Evolutionary conservation across 2,888 invertebrate genomes (phyloP), one percentile per base, ranked within the genome.

Genomic region (Drosophila falleni): DNA sequence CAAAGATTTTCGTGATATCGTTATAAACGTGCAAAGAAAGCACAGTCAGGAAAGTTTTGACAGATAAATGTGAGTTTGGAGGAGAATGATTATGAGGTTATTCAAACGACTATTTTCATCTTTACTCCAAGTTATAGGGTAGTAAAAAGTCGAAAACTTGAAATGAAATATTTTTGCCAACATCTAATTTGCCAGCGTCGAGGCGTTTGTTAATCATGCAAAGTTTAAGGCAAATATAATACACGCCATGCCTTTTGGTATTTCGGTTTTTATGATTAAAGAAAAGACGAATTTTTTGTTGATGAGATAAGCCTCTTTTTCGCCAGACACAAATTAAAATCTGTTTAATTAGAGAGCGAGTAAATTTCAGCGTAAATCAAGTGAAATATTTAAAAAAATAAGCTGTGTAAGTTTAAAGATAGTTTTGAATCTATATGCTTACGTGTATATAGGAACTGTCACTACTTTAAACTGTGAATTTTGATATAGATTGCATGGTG

Each of bases 291-390:
- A 89, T 83, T 31, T 54, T 72, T 87, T 6, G 41, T 42, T 63
- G 65, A 81, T 83, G 89, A 83, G 83, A 83, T 84, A 83, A 83
- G 87, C 68, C 33, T 59, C 33, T 59, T 70, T 46, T 54, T 39
- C 6, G 65, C 35, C 51, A 55, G 56, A 54, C 65, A 10, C 19
- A 49, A 60, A 67, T 62, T 62, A 11, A 53, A 81, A 66, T 66
- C 58, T 46, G 58, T 70, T 81, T 67, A 75, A 79, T 85, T 71
- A 81, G 62, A 35, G 33, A 15, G 9, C 33, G 16, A 33, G 39
- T 37, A 51, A 29, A 44, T 37, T 47, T 39, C n/a, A 37, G 56
- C 8, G 44, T 13, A 13, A 37, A 42, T 26, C 31, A 41, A 47
- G 16, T 16, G 15, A 15, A 31, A 39, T n/a, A 33, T 11, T 11